Percentiles rank a stretch among this genome's conserved stretches.
phyloP scores from a whole-genome alignment of 2,797 vertebrate genomes.

The Clarias pachynema region DNA sequence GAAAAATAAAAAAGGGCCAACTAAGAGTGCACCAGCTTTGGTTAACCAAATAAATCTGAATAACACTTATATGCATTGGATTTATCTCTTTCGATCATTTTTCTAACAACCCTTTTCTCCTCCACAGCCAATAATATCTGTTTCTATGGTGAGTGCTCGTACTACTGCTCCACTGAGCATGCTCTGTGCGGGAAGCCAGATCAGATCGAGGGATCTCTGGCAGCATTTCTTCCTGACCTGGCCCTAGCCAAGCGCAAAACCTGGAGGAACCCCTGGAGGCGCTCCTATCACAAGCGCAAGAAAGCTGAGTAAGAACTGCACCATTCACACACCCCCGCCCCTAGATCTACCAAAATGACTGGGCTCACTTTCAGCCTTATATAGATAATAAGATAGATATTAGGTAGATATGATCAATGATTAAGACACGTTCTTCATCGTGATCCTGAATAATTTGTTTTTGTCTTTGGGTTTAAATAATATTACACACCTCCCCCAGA shows the following conservation, averaged over 20 bases:
- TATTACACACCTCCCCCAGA: not conserved
- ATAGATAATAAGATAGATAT: not conserved
- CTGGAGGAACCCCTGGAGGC: conserved; percentile 92
- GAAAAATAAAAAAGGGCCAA: not conserved
- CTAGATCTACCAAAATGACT: not conserved
- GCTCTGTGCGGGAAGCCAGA: conserved; percentile 86
- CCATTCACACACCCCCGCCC: too few relatives aligned
- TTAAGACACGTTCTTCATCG: not conserved
- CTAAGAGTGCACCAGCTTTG: not conserved
- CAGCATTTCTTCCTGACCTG: conserved; percentile 84
- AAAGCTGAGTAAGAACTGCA: conserved; percentile 62
- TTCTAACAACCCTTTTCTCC: conserved; percentile 31
- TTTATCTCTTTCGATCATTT: not conserved
- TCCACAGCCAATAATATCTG: conserved; percentile 84
- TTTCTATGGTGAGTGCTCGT: conserved; percentile 89
- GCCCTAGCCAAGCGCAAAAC: conserved; percentile 81
- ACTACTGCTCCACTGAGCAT: conserved; percentile 89
- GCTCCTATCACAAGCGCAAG: conserved; percentile 80
- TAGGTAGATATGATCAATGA: not conserved
- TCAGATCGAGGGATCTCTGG: conserved; percentile 85
- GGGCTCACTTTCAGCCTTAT: not conserved
- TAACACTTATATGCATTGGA: not conserved
- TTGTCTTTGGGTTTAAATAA: not conserved
- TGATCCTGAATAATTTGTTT: not conserved
- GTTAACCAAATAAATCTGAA: not conserved